A percentile compares a stretch with the other conserved stretches of the same genome.
phyloP scores from a whole-genome alignment of 2,113 vertebrate genomes.

The Prionailurus viverrinus region DNA sequence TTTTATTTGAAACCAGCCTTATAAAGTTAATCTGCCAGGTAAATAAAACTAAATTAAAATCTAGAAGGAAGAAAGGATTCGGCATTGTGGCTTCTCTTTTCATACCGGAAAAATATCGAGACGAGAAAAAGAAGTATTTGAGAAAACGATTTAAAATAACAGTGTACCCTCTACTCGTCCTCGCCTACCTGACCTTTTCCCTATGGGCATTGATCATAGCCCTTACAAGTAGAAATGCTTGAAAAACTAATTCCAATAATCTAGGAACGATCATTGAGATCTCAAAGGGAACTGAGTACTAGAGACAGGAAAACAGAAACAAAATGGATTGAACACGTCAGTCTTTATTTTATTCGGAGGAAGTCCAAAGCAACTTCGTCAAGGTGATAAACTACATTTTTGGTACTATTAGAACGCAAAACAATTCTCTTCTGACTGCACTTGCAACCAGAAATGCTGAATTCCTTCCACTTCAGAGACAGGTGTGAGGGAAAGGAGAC shows the following conservation, averaged over 20 bases:
- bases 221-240: not conserved
- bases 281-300: not conserved
- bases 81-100: not conserved
- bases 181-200: not conserved
- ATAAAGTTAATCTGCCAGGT: slow-evolving; percentile 3
- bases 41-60: slow-evolving; percentile 53
- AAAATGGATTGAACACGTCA: not conserved
- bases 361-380: not conserved
- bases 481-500: not conserved
- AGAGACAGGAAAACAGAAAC: not conserved
- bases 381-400: not conserved
- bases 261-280: not conserved
- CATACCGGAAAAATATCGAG: not conserved
- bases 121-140: not conserved
- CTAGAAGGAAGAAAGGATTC: not conserved
- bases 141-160: not conserved
- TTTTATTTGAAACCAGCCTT: slow-evolving; percentile 21
- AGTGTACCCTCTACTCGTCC: not conserved
- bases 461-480: not conserved
- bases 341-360: not conserved
- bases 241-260: not conserved
- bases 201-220: not conserved
- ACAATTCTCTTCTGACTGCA: not conserved
- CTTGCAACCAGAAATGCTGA: not conserved
- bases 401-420: not conserved